A percentile compares a stretch with the other conserved stretches of the same genome.
These are phyloP conservation scores for Phortica magna DNA, from an alignment of 2,888 invertebrate genomes.

Conservation along the genomic window DNA sequence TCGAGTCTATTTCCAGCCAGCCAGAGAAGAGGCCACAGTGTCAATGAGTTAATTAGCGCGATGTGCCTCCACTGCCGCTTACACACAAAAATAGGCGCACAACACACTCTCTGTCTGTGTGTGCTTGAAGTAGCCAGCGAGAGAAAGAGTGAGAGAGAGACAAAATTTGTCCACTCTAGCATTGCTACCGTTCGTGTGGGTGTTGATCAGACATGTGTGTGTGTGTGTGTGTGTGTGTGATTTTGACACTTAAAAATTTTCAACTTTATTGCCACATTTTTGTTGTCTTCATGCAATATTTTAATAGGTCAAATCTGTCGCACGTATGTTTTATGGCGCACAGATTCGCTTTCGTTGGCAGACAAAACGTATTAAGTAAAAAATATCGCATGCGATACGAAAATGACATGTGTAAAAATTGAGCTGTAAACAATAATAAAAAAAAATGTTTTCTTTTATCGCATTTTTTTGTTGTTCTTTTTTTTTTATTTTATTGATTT, in stretches of 20 bases:
- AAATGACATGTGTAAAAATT: neutral
- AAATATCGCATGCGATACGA: neutral
- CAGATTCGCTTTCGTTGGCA: neutral
- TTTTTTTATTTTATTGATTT: slow-evolving; percentile 20
- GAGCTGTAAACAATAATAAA: slow-evolving; percentile 10
- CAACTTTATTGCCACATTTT: neutral
- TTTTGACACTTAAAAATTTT: slow-evolving; percentile 28
- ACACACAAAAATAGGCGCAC: slow-evolving; percentile 23
- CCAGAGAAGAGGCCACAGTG: slow-evolving; percentile 59
- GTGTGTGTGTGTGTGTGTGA: slow-evolving; percentile 38
- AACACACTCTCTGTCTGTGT: neutral
- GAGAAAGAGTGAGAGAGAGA: neutral
- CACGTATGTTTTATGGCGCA: slow-evolving; percentile 1
- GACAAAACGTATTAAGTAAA: neutral
- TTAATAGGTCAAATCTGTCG: slow-evolving; percentile 28
- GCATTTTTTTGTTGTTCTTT: neutral
- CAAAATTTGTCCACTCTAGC: neutral
- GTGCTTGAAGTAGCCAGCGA: too few species aligned
- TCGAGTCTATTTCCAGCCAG: slow-evolving; percentile 18
- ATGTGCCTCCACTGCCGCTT: slow-evolving; percentile 50
- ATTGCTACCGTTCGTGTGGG: slow-evolving; percentile 11
- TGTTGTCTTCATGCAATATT: neutral
- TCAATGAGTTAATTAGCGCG: slow-evolving; percentile 70
- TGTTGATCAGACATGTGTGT: neutral
- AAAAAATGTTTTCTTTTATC: neutral